A percentile compares a stretch with the other conserved stretches of the same genome.
Evolutionary conservation across 2,888 invertebrate species (phyloP).

Genomic region (Dryobotodes eremita): DNA sequence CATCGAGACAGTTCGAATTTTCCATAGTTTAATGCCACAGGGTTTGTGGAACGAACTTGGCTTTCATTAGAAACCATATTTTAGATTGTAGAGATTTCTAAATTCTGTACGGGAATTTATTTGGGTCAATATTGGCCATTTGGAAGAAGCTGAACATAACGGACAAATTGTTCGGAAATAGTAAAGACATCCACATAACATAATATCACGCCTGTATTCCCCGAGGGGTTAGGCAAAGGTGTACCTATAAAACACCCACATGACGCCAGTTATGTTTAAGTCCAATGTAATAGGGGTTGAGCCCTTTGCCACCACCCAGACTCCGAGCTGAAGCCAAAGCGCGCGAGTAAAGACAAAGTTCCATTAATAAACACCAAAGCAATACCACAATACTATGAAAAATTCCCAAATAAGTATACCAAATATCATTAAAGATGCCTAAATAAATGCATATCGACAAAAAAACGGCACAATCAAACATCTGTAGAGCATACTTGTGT

Average conservation of each 20-base stretch:
- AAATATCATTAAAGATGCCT: neutral
- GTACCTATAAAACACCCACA: neutral
- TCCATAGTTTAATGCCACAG: slow-evolving; percentile 42
- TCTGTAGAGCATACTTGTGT: slow-evolving; percentile 17
- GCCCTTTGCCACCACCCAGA: neutral
- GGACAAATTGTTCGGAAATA: neutral
- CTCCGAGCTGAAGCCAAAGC: neutral
- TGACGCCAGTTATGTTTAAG: neutral
- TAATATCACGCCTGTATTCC: too few relatives aligned
- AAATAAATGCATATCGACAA: neutral
- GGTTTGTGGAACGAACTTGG: slow-evolving; percentile 53
- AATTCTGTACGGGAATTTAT: neutral
- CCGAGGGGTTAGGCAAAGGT: neutral
- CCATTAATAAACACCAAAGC: neutral
- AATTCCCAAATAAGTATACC: neutral
- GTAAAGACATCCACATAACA: neutral
- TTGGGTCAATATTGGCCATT: neutral
- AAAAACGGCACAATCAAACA: slow-evolving; percentile 2
- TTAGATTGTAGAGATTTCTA: slow-evolving; percentile 11
- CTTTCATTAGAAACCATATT: slow-evolving; percentile 30
- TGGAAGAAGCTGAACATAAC: neutral
- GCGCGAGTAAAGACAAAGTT: neutral
- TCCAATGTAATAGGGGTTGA: too few relatives aligned
- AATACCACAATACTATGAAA: neutral
- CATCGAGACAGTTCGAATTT: slow-evolving; percentile 56